Conservation (phyloP, 2,797 vertebrate species). For the Phoxinus dragarum region DNA sequence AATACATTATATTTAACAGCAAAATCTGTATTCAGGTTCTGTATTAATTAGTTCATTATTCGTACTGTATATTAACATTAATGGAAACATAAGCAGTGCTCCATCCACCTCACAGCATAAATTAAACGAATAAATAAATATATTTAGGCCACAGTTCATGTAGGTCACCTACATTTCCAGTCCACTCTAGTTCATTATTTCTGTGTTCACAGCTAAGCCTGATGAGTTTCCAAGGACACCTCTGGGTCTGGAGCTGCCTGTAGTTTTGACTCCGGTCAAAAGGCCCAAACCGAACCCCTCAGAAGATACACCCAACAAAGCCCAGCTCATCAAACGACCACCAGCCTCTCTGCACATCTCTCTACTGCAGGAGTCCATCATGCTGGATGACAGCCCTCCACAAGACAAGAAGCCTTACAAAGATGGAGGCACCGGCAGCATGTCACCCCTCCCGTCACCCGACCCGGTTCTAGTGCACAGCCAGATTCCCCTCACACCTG, state of each 20-base stretch:
- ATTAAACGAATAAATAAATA: background rate
- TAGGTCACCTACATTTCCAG: conserved; percentile 21
- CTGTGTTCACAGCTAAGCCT: conserved; percentile 81
- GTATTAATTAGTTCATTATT: background rate
- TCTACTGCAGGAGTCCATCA: conserved; percentile 67
- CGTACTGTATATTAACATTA: background rate
- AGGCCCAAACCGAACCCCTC: conserved; percentile 6
- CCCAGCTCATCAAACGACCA: conserved; percentile 42
- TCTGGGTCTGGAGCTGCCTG: conserved; percentile 85
- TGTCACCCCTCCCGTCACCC: conserved; percentile 59
- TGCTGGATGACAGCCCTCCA: conserved; percentile 63
- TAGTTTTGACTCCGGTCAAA: conserved; percentile 71
- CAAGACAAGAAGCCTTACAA: conserved; percentile 60
- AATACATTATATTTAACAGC: background rate
- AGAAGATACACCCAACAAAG: conserved; percentile 58
- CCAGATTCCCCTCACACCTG: conserved; percentile 53
- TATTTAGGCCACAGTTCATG: conserved; percentile 9
- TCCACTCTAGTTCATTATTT: background rate
- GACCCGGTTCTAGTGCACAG: conserved; percentile 68
- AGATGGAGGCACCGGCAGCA: conserved; percentile 36
- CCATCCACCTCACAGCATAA: background rate
- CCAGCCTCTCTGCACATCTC: conserved; percentile 71
- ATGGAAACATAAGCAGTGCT: background rate
- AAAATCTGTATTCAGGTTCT: background rate
- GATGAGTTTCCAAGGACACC: conserved; percentile 89